phyloP scores from a whole-genome alignment of 2,113 vertebrate species.

The Leptosomus discolor region DNA sequence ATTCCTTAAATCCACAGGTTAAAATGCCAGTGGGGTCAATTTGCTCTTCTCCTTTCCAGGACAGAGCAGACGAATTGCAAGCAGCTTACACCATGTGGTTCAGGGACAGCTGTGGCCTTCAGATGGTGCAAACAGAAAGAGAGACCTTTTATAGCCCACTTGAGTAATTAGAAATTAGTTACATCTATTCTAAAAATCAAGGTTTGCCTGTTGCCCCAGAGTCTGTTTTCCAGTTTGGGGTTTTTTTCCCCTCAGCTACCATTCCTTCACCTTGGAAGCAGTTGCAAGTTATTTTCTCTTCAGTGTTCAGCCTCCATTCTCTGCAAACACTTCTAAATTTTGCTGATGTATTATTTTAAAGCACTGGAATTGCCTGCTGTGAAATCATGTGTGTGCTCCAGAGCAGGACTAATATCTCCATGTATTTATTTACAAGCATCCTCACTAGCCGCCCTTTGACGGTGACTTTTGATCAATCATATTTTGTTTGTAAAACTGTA shows the following conservation, averaged over 20 bases:
- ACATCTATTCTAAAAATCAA: not conserved
- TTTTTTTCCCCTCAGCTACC: too few species aligned
- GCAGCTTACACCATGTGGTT: accelerated
- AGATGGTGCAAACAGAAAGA: not conserved
- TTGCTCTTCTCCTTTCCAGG: not conserved
- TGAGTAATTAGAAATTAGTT: not conserved
- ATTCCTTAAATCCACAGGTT: constrained; percentile 2
- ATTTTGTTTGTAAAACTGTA: not conserved
- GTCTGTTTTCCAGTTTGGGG: not conserved
- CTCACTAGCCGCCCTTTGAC: not conserved
- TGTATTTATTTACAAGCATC: not conserved
- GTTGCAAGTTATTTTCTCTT: not conserved
- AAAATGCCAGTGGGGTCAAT: not conserved
- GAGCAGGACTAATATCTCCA: not conserved
- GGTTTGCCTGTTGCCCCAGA: not conserved
- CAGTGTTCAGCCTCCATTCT: not conserved
- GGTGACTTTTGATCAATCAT: not conserved
- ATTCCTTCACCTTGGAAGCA: not conserved
- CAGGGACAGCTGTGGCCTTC: not conserved
- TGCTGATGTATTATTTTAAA: not conserved
- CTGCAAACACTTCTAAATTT: not conserved
- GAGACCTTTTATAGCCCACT: not conserved
- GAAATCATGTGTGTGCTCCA: not conserved
- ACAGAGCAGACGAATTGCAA: not conserved
- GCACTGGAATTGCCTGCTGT: not conserved